Conservation (phyloP, 2,888 invertebrate genomes). For the Trichogramma dendrolimi region DNA sequence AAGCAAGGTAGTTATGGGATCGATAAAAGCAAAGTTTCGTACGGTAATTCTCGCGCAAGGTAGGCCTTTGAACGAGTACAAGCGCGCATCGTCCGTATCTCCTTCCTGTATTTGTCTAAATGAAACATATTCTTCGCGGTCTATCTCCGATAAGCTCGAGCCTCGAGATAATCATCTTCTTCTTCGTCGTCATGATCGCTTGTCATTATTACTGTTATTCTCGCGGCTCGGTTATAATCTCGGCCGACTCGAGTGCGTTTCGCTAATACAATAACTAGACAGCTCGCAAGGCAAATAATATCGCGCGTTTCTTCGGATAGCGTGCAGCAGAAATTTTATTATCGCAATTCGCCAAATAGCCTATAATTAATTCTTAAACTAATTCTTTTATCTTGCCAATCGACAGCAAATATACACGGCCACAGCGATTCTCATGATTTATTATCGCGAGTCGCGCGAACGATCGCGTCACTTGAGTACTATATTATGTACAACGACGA, state of each 20-base stretch:
- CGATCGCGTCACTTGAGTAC: too few species aligned
- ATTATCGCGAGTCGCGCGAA: too few species aligned
- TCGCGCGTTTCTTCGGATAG: background rate
- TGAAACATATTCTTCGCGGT: too few species aligned
- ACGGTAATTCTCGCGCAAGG: too few species aligned
- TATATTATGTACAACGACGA: too few species aligned
- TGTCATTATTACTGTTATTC: background rate
- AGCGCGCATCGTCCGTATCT: too few species aligned
- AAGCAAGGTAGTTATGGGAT: too few species aligned
- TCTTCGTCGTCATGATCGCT: background rate
- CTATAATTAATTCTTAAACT: constrained; percentile 21
- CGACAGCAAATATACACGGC: background rate
- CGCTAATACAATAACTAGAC: too few species aligned
- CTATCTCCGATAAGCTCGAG: background rate
- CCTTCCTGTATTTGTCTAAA: too few species aligned
- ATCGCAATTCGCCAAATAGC: constrained; percentile 8
- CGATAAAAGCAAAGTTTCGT: too few species aligned
- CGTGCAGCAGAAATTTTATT: constrained; percentile 1
- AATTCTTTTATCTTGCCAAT: constrained; percentile 20
- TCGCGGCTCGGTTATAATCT: background rate
- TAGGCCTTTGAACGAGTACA: too few species aligned
- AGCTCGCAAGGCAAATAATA: background rate
- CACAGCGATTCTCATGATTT: too few species aligned
- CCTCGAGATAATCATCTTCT: background rate
- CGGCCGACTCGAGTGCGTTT: background rate